Conservation (phyloP, 2,113 vertebrate species). For the Pseudorasbora parva region DNA sequence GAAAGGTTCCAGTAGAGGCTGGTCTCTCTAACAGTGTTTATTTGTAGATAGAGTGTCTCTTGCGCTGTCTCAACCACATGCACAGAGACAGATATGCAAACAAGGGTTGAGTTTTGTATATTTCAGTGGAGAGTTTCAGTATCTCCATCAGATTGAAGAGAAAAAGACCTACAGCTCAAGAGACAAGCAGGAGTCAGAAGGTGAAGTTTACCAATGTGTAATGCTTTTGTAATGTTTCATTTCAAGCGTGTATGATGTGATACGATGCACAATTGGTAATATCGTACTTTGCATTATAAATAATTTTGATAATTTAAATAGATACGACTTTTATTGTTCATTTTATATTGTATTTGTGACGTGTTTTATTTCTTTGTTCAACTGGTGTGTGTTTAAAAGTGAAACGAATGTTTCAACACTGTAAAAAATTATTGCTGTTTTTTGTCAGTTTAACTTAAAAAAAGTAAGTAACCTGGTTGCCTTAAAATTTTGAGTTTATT, state of each 20-base stretch:
- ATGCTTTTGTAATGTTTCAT: background rate
- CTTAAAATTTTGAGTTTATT: too few species aligned
- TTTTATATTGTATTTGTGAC: background rate
- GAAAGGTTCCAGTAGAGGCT: background rate
- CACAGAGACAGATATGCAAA: conserved; percentile 17
- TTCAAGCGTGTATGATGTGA: background rate
- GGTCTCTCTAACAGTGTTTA: background rate
- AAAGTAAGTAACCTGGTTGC: too few species aligned
- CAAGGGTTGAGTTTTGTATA: background rate
- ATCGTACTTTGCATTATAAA: background rate
- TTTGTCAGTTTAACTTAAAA: too few species aligned
- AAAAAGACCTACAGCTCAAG: background rate
- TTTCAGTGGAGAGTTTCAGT: conserved; percentile 7
- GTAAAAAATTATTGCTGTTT: too few species aligned
- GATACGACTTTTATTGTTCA: background rate
- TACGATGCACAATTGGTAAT: background rate
- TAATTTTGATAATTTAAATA: background rate
- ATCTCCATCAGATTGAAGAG: background rate
- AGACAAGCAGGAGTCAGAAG: conserved; percentile 6
- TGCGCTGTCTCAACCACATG: too few species aligned
- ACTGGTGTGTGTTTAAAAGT: background rate
- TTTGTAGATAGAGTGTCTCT: background rate
- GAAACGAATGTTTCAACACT: too few species aligned
- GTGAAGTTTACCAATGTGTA: background rate
- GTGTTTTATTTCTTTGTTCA: background rate